phyloP scores from a whole-genome alignment of 2,797 vertebrate genomes.

The Furcifer pardalis region DNA sequence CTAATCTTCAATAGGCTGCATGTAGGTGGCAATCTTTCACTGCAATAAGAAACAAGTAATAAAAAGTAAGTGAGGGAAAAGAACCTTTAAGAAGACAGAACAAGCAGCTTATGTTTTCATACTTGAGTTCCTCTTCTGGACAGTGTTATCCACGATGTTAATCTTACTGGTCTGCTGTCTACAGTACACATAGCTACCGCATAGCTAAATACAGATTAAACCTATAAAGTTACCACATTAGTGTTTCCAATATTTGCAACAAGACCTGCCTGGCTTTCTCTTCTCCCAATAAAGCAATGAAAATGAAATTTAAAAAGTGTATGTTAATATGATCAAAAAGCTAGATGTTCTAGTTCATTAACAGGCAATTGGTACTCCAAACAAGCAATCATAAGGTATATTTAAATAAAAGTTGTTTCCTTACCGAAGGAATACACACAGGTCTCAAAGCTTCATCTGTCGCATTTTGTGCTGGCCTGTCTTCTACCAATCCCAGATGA shows the following conservation, averaged over 20 bases:
- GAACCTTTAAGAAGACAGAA: neutral
- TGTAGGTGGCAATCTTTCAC: neutral
- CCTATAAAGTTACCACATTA: neutral
- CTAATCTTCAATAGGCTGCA: neutral
- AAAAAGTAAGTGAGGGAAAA: too few relatives aligned
- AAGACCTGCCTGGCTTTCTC: neutral
- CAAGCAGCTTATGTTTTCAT: neutral
- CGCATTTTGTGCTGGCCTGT: slow-evolving; percentile 21
- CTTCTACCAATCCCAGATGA: slow-evolving; percentile 3
- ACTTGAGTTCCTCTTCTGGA: neutral
- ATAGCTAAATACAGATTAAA: neutral
- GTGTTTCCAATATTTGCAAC: neutral
- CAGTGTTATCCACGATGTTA: neutral
- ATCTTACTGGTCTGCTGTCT: neutral
- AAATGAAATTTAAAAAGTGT: neutral
- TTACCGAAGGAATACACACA: slow-evolving; percentile 59
- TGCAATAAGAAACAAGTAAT: neutral
- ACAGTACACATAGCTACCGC: neutral
- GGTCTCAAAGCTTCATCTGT: slow-evolving; percentile 45
- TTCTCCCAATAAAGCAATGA: neutral
- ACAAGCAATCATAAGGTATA: neutral
- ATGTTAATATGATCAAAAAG: neutral
- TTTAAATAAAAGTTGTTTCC: neutral
- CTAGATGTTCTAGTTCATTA: neutral
- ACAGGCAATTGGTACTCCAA: neutral